A percentile compares a stretch with the other conserved stretches of the same genome.
Conservation (phyloP, 2,888 invertebrate genomes). For the Catocala fraxini region DNA sequence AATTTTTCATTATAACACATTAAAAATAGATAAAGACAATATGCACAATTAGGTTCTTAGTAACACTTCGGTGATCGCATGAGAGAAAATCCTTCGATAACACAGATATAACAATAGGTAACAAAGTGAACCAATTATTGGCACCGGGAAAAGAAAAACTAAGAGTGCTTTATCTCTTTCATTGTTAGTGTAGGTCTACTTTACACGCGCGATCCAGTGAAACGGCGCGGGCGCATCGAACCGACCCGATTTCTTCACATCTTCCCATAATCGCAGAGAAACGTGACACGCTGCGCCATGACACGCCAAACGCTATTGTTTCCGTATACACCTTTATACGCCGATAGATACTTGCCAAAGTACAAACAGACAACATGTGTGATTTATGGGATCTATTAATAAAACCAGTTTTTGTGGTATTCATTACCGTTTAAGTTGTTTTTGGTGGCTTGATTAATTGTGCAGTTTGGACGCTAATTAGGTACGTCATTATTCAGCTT, state of each 20-base stretch:
- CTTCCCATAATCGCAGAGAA: slow-evolving; percentile 60
- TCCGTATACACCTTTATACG: slow-evolving; percentile 26
- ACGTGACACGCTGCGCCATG: slow-evolving; percentile 21
- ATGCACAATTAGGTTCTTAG: neutral
- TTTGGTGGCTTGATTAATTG: no score
- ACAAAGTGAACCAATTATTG: slow-evolving; percentile 6
- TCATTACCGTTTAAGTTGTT: no score
- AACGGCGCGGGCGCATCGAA: slow-evolving; percentile 46
- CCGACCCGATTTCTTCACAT: slow-evolving; percentile 64
- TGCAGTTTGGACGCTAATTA: no score
- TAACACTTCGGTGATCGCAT: neutral
- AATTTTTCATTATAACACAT: no score
- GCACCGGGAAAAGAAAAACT: slow-evolving; percentile 16
- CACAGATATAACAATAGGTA: neutral
- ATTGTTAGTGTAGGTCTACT: slow-evolving; percentile 45
- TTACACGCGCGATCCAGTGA: slow-evolving; percentile 48
- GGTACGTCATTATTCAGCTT: no score
- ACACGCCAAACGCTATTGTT: slow-evolving; percentile 43
- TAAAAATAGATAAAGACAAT: no score
- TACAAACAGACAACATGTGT: slow-evolving; percentile 2
- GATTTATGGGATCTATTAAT: slow-evolving; percentile 20
- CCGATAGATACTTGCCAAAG: slow-evolving; percentile 11
- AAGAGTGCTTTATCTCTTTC: slow-evolving; percentile 21
- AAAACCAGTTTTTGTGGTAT: no score
- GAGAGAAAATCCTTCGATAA: slow-evolving; percentile 5